Percentiles rank a stretch among this genome's conserved stretches.
These are phyloP conservation scores for Aphis gossypii DNA, from an alignment of 1,140 invertebrate genomes.

Conservation along the genomic window DNA sequence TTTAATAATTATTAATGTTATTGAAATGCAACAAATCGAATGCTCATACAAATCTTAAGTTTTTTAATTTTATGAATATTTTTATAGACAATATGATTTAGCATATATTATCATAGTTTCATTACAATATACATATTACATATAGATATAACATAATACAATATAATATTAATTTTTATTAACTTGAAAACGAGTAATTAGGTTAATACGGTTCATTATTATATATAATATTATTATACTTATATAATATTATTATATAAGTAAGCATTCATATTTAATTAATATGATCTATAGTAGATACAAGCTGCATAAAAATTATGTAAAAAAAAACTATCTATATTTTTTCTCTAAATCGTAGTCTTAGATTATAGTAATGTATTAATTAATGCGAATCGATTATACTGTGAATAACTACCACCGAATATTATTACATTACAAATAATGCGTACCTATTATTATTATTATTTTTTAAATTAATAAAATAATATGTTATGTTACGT, in stretches of 20 bases:
- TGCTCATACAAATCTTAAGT: neutral
- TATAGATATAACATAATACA: too few relatives aligned
- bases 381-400: neutral
- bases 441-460: neutral
- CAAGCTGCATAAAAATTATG: neutral
- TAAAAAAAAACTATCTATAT: neutral
- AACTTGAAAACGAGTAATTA: neutral
- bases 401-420: neutral
- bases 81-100: neutral
- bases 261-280: neutral
- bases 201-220: neutral
- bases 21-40: neutral
- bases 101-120: neutral
- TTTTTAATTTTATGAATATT: neutral
- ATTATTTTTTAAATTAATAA: neutral
- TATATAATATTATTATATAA: too few relatives aligned
- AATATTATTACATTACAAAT: neutral
- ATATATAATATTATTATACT: too few relatives aligned
- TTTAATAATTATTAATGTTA: neutral
- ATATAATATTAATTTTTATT: neutral
- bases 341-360: neutral
- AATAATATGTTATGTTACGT: neutral
- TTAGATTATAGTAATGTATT: neutral
- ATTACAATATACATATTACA: neutral
- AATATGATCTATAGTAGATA: neutral